A percentile compares a stretch with the other conserved stretches of the same genome.
phyloP scores from a whole-genome alignment of 1,140 invertebrate genomes.

The Nixonia krombeini region DNA sequence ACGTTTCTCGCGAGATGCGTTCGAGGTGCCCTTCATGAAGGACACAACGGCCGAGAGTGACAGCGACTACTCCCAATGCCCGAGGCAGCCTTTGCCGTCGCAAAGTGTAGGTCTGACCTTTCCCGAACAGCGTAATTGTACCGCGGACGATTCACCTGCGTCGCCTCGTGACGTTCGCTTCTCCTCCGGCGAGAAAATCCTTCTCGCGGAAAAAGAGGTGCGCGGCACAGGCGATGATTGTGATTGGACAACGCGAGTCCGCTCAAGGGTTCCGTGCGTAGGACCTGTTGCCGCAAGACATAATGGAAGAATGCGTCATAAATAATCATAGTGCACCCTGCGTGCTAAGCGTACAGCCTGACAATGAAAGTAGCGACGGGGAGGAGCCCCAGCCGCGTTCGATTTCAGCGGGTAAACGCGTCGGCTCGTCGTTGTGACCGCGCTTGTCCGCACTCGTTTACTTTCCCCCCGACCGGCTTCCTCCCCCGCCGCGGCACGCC shows the following conservation, averaged over 20 bases:
- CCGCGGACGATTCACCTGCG: no score
- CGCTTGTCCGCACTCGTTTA: slow-evolving; percentile 5
- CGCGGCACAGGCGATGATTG: slow-evolving; percentile 42
- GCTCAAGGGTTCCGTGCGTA: slow-evolving; percentile 57
- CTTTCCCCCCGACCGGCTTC: no score
- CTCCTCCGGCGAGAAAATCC: no score
- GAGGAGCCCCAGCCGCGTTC: slow-evolving; percentile 40
- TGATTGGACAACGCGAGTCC: slow-evolving; percentile 51
- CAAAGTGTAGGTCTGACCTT: no score
- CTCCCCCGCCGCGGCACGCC: neutral
- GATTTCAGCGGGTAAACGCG: slow-evolving; percentile 50
- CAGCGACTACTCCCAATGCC: no score
- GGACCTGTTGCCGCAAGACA: slow-evolving; percentile 62
- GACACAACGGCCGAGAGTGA: no score
- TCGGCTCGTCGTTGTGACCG: slow-evolving; percentile 20
- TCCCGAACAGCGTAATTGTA: no score
- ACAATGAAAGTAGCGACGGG: slow-evolving; percentile 52
- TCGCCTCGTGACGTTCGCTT: no score
- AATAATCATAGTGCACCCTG: slow-evolving; percentile 60
- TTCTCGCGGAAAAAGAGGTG: no score
- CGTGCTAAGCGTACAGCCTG: slow-evolving; percentile 42
- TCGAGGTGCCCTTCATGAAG: no score
- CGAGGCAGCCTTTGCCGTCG: no score
- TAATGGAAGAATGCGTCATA: slow-evolving; percentile 63
- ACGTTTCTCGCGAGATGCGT: no score